Base-by-base conservation (phyloP, 2,888 invertebrate species). In the Hypomecis atomaria region DNA sequence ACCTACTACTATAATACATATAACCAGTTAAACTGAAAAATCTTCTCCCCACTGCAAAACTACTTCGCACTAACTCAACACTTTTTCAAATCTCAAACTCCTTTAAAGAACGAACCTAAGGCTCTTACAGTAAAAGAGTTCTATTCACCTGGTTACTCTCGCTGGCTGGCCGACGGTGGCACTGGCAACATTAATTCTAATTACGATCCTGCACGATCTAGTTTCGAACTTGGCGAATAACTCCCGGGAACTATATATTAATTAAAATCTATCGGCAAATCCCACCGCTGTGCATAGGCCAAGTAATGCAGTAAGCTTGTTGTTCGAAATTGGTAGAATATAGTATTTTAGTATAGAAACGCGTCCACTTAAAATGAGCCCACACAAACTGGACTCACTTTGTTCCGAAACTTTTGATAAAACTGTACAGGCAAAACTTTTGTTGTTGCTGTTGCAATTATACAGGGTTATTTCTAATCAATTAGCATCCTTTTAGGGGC, bases 231-330 rank as follows among this genome's bases (percentile, higher is more conserved):
- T 71, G 65, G 70, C 74, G 71, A 75, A 72, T 78, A 76, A 75
- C 83, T 81, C 79, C 65, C 54, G 77, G 80, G 78, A 82, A 82
- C 82, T 82, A 83, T 83, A 79, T 79, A 81, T 82, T 83, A 84
- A 84, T 84, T 83, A 84, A 82, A 82, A 82, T 78, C 82, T 81
- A 82, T 83, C 72, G 71, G 66, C 66, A 65, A 72, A 69, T 71
- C 71, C 67, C 71, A 7, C 45, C 47, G 52, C 60, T 8, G 9
- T 47, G 34, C 33, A 56, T 45, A 71, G 67, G 42, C 23, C 40
- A 42, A 34, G 13, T n/a, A 52, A 40, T 42, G 5, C 33, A 69
- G 59, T 47, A 57, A n/a, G 37, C n/a, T 6, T 3, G 23, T 23
- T 23, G 23, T 3, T 23, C 3, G 23, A 23, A 23, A 23, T 23